phyloP scores from a whole-genome alignment of 2,888 invertebrate species.

The Autographa gamma region DNA sequence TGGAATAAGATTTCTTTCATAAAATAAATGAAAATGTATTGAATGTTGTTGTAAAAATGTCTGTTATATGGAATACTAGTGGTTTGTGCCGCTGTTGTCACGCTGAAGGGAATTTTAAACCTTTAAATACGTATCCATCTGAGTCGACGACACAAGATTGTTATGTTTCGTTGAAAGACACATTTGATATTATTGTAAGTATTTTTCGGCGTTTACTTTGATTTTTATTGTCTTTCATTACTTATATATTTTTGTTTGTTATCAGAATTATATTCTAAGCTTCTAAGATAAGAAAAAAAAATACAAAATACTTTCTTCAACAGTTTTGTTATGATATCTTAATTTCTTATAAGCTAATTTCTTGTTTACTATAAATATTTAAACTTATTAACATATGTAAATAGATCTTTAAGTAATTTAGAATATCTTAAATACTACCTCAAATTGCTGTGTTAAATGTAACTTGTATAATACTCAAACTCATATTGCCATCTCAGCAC shows the following conservation, averaged over 20 bases:
- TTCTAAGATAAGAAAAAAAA: too few species aligned
- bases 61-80: conserved; percentile 63
- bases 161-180: conserved; percentile 66
- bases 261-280: too few species aligned
- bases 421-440: too few species aligned
- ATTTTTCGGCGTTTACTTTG: background rate
- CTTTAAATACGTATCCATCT: conserved; percentile 57
- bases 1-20: conserved; percentile 3
- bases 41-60: conserved; percentile 53
- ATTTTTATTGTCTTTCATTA: background rate
- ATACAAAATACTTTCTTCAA: too few species aligned
- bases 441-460: too few species aligned
- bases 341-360: too few species aligned
- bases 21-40: conserved; percentile 39
- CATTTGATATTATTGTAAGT: conserved; percentile 73
- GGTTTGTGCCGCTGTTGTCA: conserved; percentile 78
- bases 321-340: too few species aligned
- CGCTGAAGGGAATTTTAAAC: conserved; percentile 67
- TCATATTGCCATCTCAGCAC: too few species aligned
- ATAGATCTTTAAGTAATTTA: too few species aligned
- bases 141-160: conserved; percentile 66
- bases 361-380: too few species aligned
- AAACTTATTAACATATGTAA: too few species aligned
- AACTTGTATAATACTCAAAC: too few species aligned
- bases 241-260: background rate